Evolutionary conservation across 2,888 invertebrate species (phyloP), one percentile per base, ranked within the genome.

Genomic region (Rosalia funebris): DNA sequence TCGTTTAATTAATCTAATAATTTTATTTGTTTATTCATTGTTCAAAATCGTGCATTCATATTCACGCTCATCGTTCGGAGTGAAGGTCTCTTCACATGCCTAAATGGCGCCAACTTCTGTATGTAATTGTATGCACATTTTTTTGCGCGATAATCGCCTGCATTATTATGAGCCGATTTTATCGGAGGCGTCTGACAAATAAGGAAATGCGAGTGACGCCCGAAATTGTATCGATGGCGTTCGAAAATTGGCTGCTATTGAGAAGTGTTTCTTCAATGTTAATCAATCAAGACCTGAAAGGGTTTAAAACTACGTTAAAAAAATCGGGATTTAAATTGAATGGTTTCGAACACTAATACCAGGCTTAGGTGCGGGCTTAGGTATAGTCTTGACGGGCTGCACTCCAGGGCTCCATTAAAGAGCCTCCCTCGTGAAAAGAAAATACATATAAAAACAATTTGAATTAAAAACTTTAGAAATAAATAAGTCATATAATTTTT

Each of bases 81-180:
- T 12, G 50, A 50, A 50, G 50, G 39, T 14, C 50, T 31, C 39
- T 15, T 39, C 39, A 39, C 50, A 15, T 41, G 41, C 31, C 25
- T 50, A 50, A 50, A 39, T 31, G 50, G 50, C 50, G 50, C 50
- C 50, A 39, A 14, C 25, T n/a, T 7, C 14, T 16, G 50, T 15
- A 20, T 50, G n/a, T n/a, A 39, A 50, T 25, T n/a, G 34, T 31
- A 53, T 41, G 42, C 19, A 42, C 42, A 20, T 32, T 41, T 39
- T n/a, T 50, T 50, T 14, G 14, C 10, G n/a, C 12, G 12, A 37
- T 37, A 37, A 37, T 37, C 25, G 32, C 42, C 9, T 31, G 53
- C 5, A 53, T 42, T 32, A 17, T 17, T 46, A 15, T 32, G n/a
- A 46, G 32, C n/a, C 16, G 15, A 32, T 46, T 32, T 16, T 7